Conservation (phyloP, 2,888 invertebrate species). For the Mantis religiosa region DNA sequence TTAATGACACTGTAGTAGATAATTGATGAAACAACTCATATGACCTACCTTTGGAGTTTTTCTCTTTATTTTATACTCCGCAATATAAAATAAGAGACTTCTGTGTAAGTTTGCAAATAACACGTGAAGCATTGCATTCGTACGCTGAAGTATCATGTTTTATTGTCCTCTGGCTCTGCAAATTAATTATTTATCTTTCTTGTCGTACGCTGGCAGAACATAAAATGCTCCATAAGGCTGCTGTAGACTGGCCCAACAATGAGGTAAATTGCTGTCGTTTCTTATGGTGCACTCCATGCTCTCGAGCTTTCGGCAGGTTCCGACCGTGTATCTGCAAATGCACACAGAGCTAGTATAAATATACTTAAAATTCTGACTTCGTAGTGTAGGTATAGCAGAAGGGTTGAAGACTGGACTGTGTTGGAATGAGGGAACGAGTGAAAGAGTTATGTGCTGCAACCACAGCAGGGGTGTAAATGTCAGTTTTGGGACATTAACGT, state of each 20-base stretch:
- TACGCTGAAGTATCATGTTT: not conserved
- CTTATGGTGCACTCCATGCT: too few species aligned
- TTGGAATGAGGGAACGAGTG: not conserved
- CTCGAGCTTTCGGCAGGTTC: not conserved
- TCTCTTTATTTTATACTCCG: too few species aligned
- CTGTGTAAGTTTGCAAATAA: too few species aligned
- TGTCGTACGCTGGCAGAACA: not conserved
- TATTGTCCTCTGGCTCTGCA: not conserved
- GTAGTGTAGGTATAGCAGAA: not conserved
- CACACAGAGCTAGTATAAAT: not conserved
- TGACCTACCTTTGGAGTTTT: too few species aligned
- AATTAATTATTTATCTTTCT: too few species aligned
- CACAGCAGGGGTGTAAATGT: conserved; percentile 6
- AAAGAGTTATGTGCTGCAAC: not conserved
- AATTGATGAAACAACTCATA: too few species aligned
- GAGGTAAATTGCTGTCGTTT: too few species aligned
- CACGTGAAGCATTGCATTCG: not conserved
- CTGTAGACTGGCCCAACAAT: not conserved
- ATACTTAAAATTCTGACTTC: not conserved
- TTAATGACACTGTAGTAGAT: too few species aligned
- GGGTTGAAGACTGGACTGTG: not conserved
- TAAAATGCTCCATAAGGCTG: not conserved
- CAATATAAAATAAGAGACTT: too few species aligned
- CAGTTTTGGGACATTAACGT: conserved; percentile 6
- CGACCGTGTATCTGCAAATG: not conserved